Percentiles rank a stretch among this genome's conserved stretches.
Evolutionary conservation across 35 echinoderm and acorn worm genomes (phyloP).

Genomic region (Chiridota heheva): DNA sequence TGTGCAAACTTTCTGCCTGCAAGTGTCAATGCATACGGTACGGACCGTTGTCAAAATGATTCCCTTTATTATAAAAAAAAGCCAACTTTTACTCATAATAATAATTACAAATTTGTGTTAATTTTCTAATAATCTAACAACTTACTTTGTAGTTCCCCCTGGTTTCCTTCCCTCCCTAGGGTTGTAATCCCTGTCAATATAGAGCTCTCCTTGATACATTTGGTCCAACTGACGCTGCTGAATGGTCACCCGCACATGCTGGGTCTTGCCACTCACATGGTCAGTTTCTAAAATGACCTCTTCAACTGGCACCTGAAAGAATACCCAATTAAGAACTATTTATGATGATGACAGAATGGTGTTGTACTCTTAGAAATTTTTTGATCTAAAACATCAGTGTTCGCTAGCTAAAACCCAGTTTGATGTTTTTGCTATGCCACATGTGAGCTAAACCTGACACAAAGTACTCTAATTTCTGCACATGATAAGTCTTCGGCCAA

Average conservation of each 20-base stretch:
- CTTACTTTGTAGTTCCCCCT: slow-evolving; percentile 68
- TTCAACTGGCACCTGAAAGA: slow-evolving; percentile 64
- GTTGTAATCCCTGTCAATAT: slow-evolving; percentile 91
- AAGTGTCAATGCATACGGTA: too few species aligned
- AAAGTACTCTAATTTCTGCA: too few species aligned
- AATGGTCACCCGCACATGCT: slow-evolving; percentile 79
- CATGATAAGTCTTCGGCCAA: too few species aligned
- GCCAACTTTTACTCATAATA: neutral
- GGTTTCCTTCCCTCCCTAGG: slow-evolving; percentile 60
- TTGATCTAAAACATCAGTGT: too few species aligned
- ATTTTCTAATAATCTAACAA: too few species aligned
- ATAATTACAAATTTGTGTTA: neutral
- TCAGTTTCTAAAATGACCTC: slow-evolving; percentile 93
- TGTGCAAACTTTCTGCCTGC: neutral
- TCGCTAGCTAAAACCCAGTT: neutral
- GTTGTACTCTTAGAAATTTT: too few species aligned
- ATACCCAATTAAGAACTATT: too few species aligned
- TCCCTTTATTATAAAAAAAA: neutral
- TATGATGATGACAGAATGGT: too few species aligned
- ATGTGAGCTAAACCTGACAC: too few species aligned
- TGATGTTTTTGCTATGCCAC: neutral
- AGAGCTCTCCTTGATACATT: slow-evolving; percentile 94
- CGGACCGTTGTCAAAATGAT: too few species aligned
- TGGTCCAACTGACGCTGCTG: slow-evolving; percentile 83
- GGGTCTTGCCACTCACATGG: slow-evolving; percentile 62